These are phyloP conservation scores for Macrotus californicus DNA, from an alignment of 2,113 vertebrate genomes.

Conservation along the genomic window DNA sequence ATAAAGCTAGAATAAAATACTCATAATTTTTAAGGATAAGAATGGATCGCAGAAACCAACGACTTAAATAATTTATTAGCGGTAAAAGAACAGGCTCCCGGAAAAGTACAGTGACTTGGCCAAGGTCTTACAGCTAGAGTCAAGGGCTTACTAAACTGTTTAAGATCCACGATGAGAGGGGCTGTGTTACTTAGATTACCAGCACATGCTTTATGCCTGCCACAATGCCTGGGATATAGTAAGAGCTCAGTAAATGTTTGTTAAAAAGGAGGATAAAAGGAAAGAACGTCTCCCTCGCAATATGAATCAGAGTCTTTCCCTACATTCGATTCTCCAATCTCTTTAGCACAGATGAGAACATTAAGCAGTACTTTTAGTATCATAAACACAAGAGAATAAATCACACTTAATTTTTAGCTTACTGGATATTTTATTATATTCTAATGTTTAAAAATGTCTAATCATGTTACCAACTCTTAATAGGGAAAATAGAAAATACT, in stretches of 20 bases:
- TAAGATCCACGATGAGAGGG: not conserved
- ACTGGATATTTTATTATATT: not conserved
- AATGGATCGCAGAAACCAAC: not conserved
- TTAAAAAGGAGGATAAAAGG: not conserved
- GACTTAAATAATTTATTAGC: slow-evolving; percentile 1
- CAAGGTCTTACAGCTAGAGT: not conserved
- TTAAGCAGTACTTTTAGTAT: slow-evolving; percentile 7
- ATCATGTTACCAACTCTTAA: not conserved
- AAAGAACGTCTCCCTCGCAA: not conserved
- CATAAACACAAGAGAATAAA: not conserved
- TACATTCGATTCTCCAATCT: not conserved
- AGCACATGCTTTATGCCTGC: not conserved
- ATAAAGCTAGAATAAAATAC: not conserved
- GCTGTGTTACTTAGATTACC: not conserved
- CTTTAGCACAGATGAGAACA: not conserved
- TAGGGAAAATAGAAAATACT: not conserved
- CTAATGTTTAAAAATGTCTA: slow-evolving; percentile 7
- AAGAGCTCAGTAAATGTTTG: not conserved
- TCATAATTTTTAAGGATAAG: not conserved
- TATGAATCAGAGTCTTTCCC: not conserved
- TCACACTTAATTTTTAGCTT: slow-evolving; percentile 5
- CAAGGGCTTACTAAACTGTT: not conserved
- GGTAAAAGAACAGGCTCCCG: not conserved
- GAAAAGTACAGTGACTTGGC: not conserved
- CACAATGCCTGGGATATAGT: not conserved